Evolutionary conservation across 2,888 invertebrate species (phyloP).

Genomic region (Melieria omissa): DNA sequence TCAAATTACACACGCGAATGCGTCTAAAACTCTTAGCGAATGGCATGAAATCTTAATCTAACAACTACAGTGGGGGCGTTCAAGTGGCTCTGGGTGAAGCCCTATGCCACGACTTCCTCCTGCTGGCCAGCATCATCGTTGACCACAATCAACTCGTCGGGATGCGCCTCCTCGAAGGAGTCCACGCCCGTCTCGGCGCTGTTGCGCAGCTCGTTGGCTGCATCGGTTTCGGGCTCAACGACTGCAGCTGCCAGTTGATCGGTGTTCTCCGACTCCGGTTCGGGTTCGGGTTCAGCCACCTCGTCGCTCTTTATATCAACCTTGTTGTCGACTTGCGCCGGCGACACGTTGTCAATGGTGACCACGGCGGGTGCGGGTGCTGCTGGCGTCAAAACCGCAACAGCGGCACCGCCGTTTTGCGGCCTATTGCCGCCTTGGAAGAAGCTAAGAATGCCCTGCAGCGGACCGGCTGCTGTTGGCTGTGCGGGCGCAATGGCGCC

Average conservation of each 20-base stretch:
- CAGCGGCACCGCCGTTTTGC: conserved; percentile 42
- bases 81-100: too few relatives aligned
- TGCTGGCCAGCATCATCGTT: conserved; percentile 54
- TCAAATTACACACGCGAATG: background rate
- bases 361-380: conserved; percentile 28
- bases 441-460: conserved; percentile 61
- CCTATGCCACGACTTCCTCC: conserved; percentile 17
- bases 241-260: conserved; percentile 21
- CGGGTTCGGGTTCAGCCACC: conserved; percentile 2
- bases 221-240: conserved; percentile 33
- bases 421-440: conserved; percentile 62
- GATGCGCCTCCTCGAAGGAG: conserved; percentile 58
- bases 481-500: conserved; percentile 45
- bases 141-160: conserved; percentile 60
- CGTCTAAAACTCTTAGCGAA: background rate
- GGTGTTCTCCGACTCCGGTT: conserved; percentile 5
- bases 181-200: conserved; percentile 55
- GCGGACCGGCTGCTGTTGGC: conserved; percentile 52
- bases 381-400: conserved; percentile 28
- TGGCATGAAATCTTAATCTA: conserved; percentile 13
- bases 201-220: conserved; percentile 53
- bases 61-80: background rate
- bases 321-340: conserved; percentile 40
- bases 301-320: conserved; percentile 28
- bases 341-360: background rate